A percentile compares a stretch with the other conserved stretches of the same genome.
phyloP scores from a whole-genome alignment of 2,888 invertebrate species.

The Eupithecia abbreviata region DNA sequence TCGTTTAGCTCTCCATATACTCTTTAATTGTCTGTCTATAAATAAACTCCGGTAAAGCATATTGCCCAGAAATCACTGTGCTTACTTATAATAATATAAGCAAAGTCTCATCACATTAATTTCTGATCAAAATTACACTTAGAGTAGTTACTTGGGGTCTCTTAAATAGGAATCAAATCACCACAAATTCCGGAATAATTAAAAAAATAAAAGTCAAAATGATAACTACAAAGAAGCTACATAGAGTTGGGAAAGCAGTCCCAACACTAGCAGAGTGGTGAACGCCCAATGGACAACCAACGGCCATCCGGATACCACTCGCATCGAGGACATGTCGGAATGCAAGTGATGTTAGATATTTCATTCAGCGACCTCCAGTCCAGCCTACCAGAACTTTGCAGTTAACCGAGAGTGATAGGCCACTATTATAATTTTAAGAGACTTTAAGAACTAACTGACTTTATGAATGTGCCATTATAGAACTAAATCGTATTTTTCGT shows the following conservation, averaged over 20 bases:
- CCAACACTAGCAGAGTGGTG: slow-evolving; percentile 43
- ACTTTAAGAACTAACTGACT: no score
- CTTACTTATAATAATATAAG: no score
- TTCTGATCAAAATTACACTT: not conserved
- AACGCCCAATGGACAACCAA: slow-evolving; percentile 51
- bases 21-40: not conserved
- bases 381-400: not conserved
- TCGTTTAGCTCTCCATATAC: not conserved
- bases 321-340: slow-evolving; percentile 42
- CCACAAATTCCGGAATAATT: not conserved
- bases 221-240: not conserved
- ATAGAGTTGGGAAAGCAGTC: not conserved
- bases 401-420: no score
- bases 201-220: not conserved
- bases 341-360: slow-evolving; percentile 36
- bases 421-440: no score
- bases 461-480: no score
- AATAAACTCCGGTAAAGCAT: not conserved
- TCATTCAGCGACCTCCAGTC: slow-evolving; percentile 6
- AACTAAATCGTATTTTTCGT: no score
- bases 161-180: not conserved
- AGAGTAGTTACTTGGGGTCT: not conserved
- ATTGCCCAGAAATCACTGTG: not conserved
- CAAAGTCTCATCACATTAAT: not conserved
- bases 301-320: slow-evolving; percentile 39